Evolutionary conservation across 2,888 invertebrate genomes (phyloP).

Genomic region (Formica aserva): DNA sequence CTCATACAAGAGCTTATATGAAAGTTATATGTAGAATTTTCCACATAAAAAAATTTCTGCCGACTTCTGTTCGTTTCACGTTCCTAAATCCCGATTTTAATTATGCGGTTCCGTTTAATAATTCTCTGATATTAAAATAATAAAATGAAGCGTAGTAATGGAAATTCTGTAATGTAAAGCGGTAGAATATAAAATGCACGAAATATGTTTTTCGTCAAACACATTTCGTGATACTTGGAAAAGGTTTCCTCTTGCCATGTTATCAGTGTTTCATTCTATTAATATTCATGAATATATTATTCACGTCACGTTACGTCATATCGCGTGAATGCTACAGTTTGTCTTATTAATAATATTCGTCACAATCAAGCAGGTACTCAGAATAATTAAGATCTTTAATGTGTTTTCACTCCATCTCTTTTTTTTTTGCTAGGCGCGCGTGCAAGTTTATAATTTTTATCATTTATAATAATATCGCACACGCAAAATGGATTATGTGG

Average conservation of each 20-base stretch:
- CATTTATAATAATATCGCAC: slow-evolving; percentile 27
- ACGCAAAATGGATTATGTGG: slow-evolving; percentile 2
- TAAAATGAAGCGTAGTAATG: background rate
- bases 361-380: slow-evolving; percentile 11
- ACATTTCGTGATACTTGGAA: background rate
- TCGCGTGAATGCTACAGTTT: background rate
- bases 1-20: background rate
- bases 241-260: background rate
- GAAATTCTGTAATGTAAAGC: slow-evolving; percentile 1
- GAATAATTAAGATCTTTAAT: slow-evolving; percentile 31
- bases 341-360: slow-evolving; percentile 36
- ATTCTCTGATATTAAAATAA: slow-evolving; percentile 8
- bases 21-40: background rate
- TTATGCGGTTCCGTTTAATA: background rate
- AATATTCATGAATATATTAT: slow-evolving; percentile 32
- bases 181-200: background rate
- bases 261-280: background rate
- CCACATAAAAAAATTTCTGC: background rate
- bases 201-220: slow-evolving; percentile 31
- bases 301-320: background rate
- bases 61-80: background rate
- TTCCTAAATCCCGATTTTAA: background rate
- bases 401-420: background rate
- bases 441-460: slow-evolving; percentile 14
- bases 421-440: background rate